A percentile compares a stretch with the other conserved stretches of the same genome.
Evolutionary conservation across 2,888 invertebrate species (phyloP).

Genomic region (Andrena fulva): DNA sequence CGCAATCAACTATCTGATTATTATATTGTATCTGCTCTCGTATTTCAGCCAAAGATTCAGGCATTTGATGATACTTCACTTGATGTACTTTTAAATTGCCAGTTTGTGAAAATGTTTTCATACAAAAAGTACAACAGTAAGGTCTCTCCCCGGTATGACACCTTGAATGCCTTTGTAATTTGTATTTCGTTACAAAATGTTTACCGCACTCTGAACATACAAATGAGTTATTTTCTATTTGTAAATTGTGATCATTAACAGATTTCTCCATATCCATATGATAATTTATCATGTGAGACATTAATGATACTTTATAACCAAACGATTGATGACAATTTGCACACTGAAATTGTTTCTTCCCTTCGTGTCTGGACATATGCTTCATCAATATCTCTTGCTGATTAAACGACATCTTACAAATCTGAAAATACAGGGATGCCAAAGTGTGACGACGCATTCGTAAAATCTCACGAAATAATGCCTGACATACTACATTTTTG

Average conservation of each 20-base stretch:
- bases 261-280: conserved; percentile 74
- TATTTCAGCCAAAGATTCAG: conserved; percentile 65
- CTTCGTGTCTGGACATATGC: conserved; percentile 80
- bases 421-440: conserved; percentile 64
- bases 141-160: conserved; percentile 82
- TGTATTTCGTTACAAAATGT: conserved; percentile 82
- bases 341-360: conserved; percentile 80
- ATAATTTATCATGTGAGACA: conserved; percentile 81
- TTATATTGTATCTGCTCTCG: conserved; percentile 60
- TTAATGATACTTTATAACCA: conserved; percentile 80
- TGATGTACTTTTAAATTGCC: conserved; percentile 82
- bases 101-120: conserved; percentile 81
- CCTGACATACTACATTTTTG: background rate
- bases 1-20: conserved; percentile 48
- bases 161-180: conserved; percentile 78
- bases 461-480: background rate
- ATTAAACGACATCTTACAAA: conserved; percentile 82
- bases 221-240: conserved; percentile 63
- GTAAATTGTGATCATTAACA: conserved; percentile 48
- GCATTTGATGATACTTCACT: conserved; percentile 77
- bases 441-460: background rate
- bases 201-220: conserved; percentile 80
- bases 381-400: conserved; percentile 81
- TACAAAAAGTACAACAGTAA: conserved; percentile 79
- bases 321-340: conserved; percentile 81